phyloP scores from a whole-genome alignment of 2,113 vertebrate species.

The Etheostoma spectabile region DNA sequence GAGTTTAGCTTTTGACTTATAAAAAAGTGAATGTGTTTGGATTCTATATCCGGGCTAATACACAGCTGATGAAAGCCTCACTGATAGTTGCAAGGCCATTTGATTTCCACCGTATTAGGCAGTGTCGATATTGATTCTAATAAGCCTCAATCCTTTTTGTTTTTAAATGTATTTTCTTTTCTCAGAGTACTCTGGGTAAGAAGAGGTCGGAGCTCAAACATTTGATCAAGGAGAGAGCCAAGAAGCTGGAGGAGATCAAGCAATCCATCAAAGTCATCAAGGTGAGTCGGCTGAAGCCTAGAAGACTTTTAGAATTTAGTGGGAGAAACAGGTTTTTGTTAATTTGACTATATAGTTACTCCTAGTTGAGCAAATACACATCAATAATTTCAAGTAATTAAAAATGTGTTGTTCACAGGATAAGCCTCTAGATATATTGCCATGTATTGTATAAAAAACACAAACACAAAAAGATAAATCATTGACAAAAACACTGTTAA shows the following conservation, averaged over 20 bases:
- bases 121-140: background rate
- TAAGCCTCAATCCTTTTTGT: background rate
- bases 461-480: background rate
- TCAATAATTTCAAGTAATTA: background rate
- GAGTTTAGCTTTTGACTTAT: background rate
- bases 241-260: slow-evolving; percentile 86
- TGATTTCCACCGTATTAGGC: background rate
- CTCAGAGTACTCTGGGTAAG: slow-evolving; percentile 77
- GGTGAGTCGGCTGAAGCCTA: slow-evolving; percentile 58
- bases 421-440: background rate
- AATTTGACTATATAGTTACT: background rate
- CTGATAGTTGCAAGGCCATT: background rate
- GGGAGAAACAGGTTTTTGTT: background rate
- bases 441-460: background rate
- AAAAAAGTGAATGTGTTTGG: background rate
- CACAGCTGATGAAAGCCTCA: background rate
- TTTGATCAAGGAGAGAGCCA: slow-evolving; percentile 83
- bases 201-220: slow-evolving; percentile 83
- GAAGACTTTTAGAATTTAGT: background rate
- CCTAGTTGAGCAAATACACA: background rate
- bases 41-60: background rate
- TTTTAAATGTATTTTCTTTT: background rate
- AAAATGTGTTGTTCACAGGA: background rate
- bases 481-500: background rate
- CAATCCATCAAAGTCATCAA: slow-evolving; percentile 85